phyloP scores from a whole-genome alignment of 1,140 invertebrate genomes.

The Agraylea sexmaculata region DNA sequence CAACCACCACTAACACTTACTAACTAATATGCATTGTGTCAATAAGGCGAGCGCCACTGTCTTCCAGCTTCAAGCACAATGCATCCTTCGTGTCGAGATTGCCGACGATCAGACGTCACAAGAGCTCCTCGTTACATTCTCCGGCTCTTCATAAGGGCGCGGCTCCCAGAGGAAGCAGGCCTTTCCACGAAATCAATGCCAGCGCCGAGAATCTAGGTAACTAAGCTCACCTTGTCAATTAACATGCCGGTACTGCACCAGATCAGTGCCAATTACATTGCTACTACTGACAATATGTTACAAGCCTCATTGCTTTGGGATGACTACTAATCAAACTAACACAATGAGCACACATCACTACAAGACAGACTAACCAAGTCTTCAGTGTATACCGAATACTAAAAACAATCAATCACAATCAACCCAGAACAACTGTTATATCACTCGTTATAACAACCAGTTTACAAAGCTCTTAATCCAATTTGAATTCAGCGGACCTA shows the following conservation, averaged over 20 bases:
- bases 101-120: conserved; percentile 72
- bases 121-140: conserved; percentile 58
- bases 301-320: not conserved
- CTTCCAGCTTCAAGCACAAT: conserved; percentile 80
- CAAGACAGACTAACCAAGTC: no score
- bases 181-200: conserved; percentile 55
- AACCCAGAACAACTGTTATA: no score
- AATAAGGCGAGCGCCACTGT: conserved; percentile 46
- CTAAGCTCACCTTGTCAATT: conserved; percentile 22
- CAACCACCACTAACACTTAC: no score
- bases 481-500: no score
- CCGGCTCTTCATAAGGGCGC: conserved; percentile 48
- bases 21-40: not conserved
- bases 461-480: no score
- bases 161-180: conserved; percentile 36
- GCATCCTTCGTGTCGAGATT: conserved; percentile 79
- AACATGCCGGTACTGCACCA: no score
- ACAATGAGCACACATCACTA: no score
- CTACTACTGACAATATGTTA: no score
- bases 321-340: not conserved
- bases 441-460: no score
- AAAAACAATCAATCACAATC: no score
- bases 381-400: no score
- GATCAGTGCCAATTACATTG: no score
- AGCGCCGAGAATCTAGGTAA: conserved; percentile 62